These are phyloP conservation scores for Melanargia galathea DNA, from an alignment of 2,888 invertebrate genomes.

Conservation along the genomic window DNA sequence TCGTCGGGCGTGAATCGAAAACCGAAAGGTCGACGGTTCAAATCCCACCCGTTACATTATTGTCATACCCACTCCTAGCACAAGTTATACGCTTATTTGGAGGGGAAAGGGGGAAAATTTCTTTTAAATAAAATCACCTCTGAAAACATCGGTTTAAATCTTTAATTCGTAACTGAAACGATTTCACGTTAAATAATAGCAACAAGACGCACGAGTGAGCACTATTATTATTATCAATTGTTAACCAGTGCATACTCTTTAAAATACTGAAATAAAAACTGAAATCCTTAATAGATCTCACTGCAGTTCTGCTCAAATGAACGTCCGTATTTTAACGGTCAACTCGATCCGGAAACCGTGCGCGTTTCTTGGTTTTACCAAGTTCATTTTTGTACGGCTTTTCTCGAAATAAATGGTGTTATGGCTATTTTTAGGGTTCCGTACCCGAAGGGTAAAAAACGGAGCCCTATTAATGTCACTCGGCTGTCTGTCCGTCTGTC, in stretches of 20 bases:
- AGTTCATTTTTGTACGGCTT: not conserved
- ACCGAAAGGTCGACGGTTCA: too few relatives aligned
- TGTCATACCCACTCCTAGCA: too few relatives aligned
- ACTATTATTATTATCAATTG: constrained; percentile 18
- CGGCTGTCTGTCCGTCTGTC: too few relatives aligned
- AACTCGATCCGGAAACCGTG: not conserved
- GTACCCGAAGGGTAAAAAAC: too few relatives aligned
- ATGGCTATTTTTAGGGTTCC: constrained; percentile 7
- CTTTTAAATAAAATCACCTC: too few relatives aligned
- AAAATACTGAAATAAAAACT: constrained; percentile 6
- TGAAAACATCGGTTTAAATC: not conserved
- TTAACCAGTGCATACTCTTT: constrained; percentile 7
- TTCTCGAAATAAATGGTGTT: constrained; percentile 1
- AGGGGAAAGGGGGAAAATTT: too few relatives aligned
- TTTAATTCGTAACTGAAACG: constrained; percentile 3
- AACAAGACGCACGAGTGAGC: constrained; percentile 20
- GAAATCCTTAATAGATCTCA: constrained; percentile 14
- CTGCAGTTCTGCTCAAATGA: constrained; percentile 2
- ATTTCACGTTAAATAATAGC: constrained; percentile 9
- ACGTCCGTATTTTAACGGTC: constrained; percentile 3
- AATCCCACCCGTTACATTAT: too few relatives aligned
- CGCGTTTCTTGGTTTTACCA: not conserved
- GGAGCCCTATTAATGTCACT: too few relatives aligned
- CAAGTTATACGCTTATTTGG: too few relatives aligned
- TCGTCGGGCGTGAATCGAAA: too few relatives aligned